These are phyloP conservation scores for Deroptyus accipitrinus DNA, from an alignment of 2,113 vertebrate genomes.

Conservation along the genomic window DNA sequence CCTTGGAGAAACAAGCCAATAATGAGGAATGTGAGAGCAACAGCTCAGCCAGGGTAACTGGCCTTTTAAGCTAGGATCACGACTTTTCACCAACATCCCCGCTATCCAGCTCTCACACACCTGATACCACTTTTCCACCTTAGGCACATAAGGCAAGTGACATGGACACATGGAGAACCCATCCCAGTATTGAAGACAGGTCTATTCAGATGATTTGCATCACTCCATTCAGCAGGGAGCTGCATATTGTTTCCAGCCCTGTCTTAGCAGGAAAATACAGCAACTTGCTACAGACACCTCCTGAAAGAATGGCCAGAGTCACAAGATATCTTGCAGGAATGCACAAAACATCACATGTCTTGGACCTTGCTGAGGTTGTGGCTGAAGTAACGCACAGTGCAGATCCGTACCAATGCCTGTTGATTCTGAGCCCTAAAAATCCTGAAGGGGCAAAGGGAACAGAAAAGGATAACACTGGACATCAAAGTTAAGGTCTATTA, in stretches of 20 bases:
- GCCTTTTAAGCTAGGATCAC: background rate
- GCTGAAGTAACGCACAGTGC: background rate
- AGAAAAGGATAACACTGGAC: background rate
- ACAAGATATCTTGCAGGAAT: constrained; percentile 40
- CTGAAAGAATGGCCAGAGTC: constrained; percentile 17
- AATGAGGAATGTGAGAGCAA: background rate
- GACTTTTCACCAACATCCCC: background rate
- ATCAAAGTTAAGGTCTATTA: background rate
- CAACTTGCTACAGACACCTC: background rate
- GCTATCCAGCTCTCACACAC: background rate
- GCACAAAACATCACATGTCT: constrained; percentile 60
- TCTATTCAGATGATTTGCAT: background rate
- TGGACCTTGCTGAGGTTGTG: background rate
- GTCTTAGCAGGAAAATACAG: background rate
- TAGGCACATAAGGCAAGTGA: background rate
- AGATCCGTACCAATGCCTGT: background rate
- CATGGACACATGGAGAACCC: background rate
- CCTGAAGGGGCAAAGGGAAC: background rate
- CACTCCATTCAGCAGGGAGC: background rate
- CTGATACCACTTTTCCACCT: background rate
- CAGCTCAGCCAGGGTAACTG: background rate
- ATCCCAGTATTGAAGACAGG: background rate
- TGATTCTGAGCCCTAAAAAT: background rate
- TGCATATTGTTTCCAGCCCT: background rate
- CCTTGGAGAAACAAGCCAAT: background rate